Percentiles rank a stretch among this genome's conserved stretches.
These are phyloP conservation scores for Synanthedon andrenaeformis DNA, from an alignment of 2,888 invertebrate genomes.

Conservation along the genomic window DNA sequence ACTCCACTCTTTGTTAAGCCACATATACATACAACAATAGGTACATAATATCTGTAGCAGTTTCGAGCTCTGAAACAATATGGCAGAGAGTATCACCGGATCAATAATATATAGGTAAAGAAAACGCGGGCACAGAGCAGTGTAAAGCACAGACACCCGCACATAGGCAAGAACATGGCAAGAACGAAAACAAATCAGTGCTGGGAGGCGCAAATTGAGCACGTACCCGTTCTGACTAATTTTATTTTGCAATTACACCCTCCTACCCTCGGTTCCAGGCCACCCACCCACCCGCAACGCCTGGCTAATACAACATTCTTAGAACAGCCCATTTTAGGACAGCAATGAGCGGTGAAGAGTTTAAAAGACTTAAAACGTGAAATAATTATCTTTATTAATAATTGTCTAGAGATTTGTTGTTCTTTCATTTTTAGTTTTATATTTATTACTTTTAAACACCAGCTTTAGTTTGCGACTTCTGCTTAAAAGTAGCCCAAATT, in stretches of 20 bases:
- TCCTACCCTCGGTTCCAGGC: slow-evolving; percentile 18
- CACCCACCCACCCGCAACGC: slow-evolving; percentile 17
- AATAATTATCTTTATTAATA: too few relatives aligned
- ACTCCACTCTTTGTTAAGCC: not conserved
- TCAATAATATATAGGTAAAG: slow-evolving; percentile 69
- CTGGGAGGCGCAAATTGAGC: slow-evolving; percentile 69
- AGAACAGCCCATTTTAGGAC: slow-evolving; percentile 47
- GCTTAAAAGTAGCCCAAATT: too few relatives aligned
- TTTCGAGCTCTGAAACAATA: slow-evolving; percentile 34
- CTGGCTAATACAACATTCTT: slow-evolving; percentile 63
- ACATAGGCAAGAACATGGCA: slow-evolving; percentile 35
- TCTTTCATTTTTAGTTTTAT: too few relatives aligned
- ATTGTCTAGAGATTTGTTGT: too few relatives aligned
- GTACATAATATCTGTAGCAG: not conserved
- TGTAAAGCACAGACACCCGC: slow-evolving; percentile 17
- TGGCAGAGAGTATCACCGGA: slow-evolving; percentile 42
- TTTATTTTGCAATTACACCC: slow-evolving; percentile 71
- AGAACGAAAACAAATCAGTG: slow-evolving; percentile 68
- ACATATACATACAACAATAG: not conserved
- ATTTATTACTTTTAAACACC: too few relatives aligned
- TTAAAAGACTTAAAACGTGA: not conserved
- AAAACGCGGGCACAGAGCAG: slow-evolving; percentile 38
- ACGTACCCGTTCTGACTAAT: slow-evolving; percentile 71
- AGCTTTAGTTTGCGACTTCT: too few relatives aligned
- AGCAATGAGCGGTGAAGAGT: slow-evolving; percentile 9